phyloP scores from a whole-genome alignment of 2,888 invertebrate species.

The Bimastos eiseni region DNA sequence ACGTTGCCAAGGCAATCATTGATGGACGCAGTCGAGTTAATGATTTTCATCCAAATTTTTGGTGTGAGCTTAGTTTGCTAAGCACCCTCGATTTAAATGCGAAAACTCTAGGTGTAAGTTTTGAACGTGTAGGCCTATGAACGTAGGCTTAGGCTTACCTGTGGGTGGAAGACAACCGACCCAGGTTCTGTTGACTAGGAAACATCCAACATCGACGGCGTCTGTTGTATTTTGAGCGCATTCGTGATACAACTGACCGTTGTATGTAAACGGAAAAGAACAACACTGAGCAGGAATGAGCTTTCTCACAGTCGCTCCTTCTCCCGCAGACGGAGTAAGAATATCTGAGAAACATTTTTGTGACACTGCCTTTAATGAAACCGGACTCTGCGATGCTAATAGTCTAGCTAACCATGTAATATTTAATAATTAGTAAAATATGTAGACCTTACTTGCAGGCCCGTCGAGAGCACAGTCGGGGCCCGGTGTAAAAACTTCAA shows the following conservation, averaged over 20 bases:
- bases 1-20: too few species aligned
- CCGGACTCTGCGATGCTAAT: too few species aligned
- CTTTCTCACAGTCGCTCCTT: neutral
- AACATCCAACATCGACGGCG: neutral
- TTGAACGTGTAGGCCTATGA: too few species aligned
- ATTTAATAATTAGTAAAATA: too few species aligned
- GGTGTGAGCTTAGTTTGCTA: neutral
- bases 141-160: neutral
- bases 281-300: slow-evolving; percentile 18
- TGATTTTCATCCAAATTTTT: neutral
- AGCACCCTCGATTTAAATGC: neutral
- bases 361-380: too few species aligned
- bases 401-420: too few species aligned
- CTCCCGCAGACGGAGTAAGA: neutral
- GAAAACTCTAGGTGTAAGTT: neutral
- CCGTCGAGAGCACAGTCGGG: too few species aligned
- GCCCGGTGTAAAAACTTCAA: too few species aligned
- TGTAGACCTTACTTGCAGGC: too few species aligned
- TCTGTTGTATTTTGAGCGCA: slow-evolving; percentile 16
- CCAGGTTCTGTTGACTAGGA: slow-evolving; percentile 18
- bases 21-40: neutral
- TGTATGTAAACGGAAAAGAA: slow-evolving; percentile 30
- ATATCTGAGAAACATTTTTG: neutral
- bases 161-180: slow-evolving; percentile 20
- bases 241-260: slow-evolving; percentile 22